Percentiles rank a stretch among this genome's conserved stretches.
Conservation (phyloP, 2,888 invertebrate species). For the Xestobium rufovillosum region DNA sequence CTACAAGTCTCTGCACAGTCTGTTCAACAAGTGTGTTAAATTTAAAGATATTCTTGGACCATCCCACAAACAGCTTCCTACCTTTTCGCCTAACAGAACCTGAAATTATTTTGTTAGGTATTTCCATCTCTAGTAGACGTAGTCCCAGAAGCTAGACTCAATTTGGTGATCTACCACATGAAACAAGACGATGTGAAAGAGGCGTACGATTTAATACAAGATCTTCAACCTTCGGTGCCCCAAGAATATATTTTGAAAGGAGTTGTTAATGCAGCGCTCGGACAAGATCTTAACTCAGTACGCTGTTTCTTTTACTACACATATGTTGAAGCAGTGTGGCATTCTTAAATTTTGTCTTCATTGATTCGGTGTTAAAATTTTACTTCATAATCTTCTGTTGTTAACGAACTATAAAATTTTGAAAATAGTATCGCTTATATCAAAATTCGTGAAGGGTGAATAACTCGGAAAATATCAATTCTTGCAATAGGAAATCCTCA, state of each 20-base stretch:
- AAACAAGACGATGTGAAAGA: constrained; percentile 82
- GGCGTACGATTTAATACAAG: constrained; percentile 82
- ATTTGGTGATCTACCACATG: constrained; percentile 90
- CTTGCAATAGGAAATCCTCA: no score
- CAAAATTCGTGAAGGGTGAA: no score
- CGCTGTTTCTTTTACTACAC: no score
- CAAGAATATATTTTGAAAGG: constrained; percentile 96
- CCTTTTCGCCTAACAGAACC: no score
- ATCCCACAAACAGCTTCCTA: no score
- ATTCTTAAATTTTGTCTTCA: constrained; percentile 2
- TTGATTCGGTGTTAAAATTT: constrained; percentile 7
- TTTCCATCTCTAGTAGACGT: constrained; percentile 89
- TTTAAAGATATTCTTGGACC: no score
- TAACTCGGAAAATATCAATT: no score
- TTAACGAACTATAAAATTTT: background rate
- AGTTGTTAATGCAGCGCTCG: constrained; percentile 88
- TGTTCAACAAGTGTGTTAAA: no score
- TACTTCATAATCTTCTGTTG: background rate
- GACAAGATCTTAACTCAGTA: constrained; percentile 87
- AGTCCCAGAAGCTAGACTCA: constrained; percentile 92
- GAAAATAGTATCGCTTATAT: no score
- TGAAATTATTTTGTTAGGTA: no score
- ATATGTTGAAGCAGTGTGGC: no score
- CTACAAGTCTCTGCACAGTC: no score
- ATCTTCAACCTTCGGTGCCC: constrained; percentile 86